These are phyloP conservation scores for Campylomormyrus numenius DNA, from an alignment of 2,113 vertebrate genomes.

Conservation along the genomic window DNA sequence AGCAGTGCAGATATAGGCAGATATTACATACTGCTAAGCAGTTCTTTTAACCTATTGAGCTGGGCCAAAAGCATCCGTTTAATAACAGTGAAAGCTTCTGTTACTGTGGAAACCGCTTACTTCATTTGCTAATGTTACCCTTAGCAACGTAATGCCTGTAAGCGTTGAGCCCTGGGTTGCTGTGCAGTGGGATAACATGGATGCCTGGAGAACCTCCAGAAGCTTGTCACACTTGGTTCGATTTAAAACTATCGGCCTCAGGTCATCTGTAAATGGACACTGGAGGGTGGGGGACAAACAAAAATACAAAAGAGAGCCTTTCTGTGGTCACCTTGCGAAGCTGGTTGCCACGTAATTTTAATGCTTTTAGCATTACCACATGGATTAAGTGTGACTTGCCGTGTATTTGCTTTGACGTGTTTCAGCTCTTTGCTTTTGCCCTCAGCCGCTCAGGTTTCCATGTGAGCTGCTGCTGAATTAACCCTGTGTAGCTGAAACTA, in stretches of 20 bases:
- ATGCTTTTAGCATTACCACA: not conserved
- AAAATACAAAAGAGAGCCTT: not conserved
- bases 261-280: not conserved
- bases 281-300: not conserved
- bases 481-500: not conserved
- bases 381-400: not conserved
- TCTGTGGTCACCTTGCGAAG: not conserved
- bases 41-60: constrained; percentile 11
- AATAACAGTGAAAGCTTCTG: constrained; percentile 12
- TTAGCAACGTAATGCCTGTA: constrained; percentile 19
- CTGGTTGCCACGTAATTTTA: not conserved
- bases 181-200: not conserved
- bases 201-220: not conserved
- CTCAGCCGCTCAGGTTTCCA: not conserved
- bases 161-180: not conserved
- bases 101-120: constrained; percentile 27
- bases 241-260: not conserved
- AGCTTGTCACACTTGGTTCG: not conserved
- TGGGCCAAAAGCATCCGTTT: constrained; percentile 7
- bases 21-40: not conserved
- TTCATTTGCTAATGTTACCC: constrained; percentile 25
- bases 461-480: not conserved
- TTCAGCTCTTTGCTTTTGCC: not conserved
- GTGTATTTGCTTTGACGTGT: not conserved
- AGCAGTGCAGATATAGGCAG: not conserved